These are phyloP conservation scores for Stenichneumon culpator DNA, from an alignment of 2,888 invertebrate species.

Conservation along the genomic window DNA sequence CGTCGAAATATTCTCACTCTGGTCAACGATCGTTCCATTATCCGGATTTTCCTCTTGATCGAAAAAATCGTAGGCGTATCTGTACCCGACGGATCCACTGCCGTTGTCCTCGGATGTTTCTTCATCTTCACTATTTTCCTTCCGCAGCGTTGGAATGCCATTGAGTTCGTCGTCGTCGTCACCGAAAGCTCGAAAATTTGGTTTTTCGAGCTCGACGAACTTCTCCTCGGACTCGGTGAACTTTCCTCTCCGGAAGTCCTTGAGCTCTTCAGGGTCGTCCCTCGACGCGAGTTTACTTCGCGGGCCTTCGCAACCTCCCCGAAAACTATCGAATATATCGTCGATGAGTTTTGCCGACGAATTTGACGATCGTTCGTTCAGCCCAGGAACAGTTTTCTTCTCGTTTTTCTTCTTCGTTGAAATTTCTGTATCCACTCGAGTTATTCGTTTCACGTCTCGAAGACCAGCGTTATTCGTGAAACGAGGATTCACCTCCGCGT, in stretches of 20 bases:
- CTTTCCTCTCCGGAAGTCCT: neutral
- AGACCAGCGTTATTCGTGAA: neutral
- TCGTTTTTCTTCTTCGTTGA: neutral
- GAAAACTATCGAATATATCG: no score
- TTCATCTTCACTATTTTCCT: neutral
- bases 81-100: neutral
- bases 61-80: neutral
- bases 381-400: neutral
- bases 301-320: neutral
- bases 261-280: neutral
- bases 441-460: neutral
- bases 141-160: neutral
- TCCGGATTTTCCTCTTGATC: neutral
- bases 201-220: neutral
- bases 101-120: neutral
- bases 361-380: neutral
- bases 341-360: neutral
- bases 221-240: neutral
- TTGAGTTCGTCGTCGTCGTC: neutral
- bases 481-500: neutral
- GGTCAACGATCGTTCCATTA: neutral
- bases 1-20: neutral
- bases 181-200: constrained; percentile 18
- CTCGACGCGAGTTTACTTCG: neutral
- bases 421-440: neutral